These are phyloP conservation scores for Xestobium rufovillosum DNA, from an alignment of 2,888 invertebrate genomes.

Conservation along the genomic window DNA sequence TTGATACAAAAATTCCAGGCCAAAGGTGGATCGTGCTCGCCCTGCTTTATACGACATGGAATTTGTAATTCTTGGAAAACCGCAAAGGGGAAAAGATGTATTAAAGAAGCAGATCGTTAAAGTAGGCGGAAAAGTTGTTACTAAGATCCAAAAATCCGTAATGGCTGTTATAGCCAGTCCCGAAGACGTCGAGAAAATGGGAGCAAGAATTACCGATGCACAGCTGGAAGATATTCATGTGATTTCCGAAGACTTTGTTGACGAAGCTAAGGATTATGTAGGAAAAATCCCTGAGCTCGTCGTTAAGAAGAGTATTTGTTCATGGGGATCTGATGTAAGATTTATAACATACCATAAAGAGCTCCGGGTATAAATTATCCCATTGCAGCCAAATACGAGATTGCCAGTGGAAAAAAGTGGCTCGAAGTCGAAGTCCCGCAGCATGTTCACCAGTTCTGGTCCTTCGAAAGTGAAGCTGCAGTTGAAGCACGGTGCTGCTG, in stretches of 20 bases:
- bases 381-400: constrained; percentile 34
- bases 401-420: constrained; percentile 33
- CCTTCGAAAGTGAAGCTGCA: constrained; percentile 59
- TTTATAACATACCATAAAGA: constrained; percentile 2
- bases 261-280: constrained; percentile 54
- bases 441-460: constrained; percentile 44
- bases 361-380: constrained; percentile 10
- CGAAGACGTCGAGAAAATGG: constrained; percentile 61
- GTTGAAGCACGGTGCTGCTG: constrained; percentile 76
- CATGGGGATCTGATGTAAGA: constrained; percentile 79
- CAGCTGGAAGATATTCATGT: constrained; percentile 68
- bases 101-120: constrained; percentile 61
- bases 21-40: constrained; percentile 56
- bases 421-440: constrained; percentile 36
- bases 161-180: constrained; percentile 70
- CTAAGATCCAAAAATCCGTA: constrained; percentile 55
- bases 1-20: too few species aligned
- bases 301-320: constrained; percentile 63
- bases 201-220: constrained; percentile 57
- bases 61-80: constrained; percentile 59
- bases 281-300: constrained; percentile 59
- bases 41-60: constrained; percentile 71
- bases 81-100: constrained; percentile 50
- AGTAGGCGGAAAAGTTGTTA: constrained; percentile 68
- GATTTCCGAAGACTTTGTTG: constrained; percentile 68